phyloP scores from a whole-genome alignment of 2,113 vertebrate species.

The Phycodurus eques region DNA sequence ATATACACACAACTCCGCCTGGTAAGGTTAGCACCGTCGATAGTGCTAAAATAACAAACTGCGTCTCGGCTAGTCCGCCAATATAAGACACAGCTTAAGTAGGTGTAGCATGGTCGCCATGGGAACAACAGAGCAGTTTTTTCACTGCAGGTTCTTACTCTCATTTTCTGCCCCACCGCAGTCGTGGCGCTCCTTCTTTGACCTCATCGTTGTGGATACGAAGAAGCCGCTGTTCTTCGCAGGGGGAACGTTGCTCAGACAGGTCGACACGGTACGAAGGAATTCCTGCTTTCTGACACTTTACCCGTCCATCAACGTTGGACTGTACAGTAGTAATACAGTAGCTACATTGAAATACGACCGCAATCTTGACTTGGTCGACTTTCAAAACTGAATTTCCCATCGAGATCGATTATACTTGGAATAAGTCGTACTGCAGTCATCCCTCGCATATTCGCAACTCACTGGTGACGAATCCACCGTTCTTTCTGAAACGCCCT shows the following conservation, averaged over 20 bases:
- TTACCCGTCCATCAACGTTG: no score
- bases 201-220: constrained; percentile 83
- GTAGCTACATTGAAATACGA: no score
- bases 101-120: no score
- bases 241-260: constrained; percentile 79
- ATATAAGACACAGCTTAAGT: not conserved
- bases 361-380: no score
- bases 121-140: not conserved
- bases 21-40: no score
- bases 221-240: constrained; percentile 82
- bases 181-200: constrained; percentile 78
- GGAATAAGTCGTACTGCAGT: not conserved
- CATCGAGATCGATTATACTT: no score
- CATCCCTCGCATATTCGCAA: no score
- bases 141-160: not conserved
- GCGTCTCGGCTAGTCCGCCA: not conserved
- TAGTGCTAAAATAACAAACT: no score
- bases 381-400: no score
- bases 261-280: constrained; percentile 78
- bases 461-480: no score
- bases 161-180: constrained; percentile 2
- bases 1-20: not conserved
- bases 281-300: not conserved
- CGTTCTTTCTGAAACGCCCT: no score
- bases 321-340: no score